phyloP scores from a whole-genome alignment of 2,113 vertebrate species.

The Carlito syrichta region DNA sequence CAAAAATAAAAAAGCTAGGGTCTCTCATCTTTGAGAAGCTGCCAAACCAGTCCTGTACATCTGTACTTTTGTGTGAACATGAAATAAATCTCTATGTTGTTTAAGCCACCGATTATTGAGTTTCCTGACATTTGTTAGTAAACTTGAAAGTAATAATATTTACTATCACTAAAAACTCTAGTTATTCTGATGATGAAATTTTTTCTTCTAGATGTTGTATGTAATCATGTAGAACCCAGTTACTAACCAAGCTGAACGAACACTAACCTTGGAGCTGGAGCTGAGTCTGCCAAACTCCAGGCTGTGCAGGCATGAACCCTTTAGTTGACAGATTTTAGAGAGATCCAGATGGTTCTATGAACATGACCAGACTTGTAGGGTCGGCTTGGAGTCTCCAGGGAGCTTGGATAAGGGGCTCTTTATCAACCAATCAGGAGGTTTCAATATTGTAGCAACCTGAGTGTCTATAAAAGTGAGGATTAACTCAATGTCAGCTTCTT shows the following conservation, averaged over 20 bases:
- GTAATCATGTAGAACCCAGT: background rate
- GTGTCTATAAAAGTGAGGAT: background rate
- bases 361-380: background rate
- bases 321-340: background rate
- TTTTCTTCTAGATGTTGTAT: background rate
- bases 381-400: background rate
- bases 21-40: background rate
- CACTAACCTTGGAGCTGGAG: background rate
- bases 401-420: background rate
- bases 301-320: background rate
- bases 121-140: background rate
- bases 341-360: background rate
- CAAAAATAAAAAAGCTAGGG: background rate
- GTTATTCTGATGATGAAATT: background rate
- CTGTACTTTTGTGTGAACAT: background rate
- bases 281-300: background rate
- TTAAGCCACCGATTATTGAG: background rate
- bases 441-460: background rate
- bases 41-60: background rate
- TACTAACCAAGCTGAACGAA: background rate
- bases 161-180: background rate
- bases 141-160: background rate
- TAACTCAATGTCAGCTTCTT: background rate
- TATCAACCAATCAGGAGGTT: background rate
- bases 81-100: background rate